Evolutionary conservation across 2,113 vertebrate species (phyloP), one percentile per base, ranked within the genome.

Genomic region (Copsychus sechellarum): DNA sequence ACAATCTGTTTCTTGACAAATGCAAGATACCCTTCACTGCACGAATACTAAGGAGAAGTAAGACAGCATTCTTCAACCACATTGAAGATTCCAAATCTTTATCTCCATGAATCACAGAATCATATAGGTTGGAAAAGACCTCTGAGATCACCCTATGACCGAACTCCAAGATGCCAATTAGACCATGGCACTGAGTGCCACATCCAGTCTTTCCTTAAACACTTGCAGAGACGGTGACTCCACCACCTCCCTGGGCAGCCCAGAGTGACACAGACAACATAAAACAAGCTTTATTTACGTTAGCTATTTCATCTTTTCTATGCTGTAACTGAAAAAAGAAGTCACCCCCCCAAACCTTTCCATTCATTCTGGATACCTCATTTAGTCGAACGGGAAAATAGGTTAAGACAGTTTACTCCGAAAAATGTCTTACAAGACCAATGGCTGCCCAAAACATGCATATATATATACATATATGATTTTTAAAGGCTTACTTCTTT

Each of bases 401-500:
- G 43, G 33, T 48, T 51, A 84, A 48, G 34, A 23, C 5, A 42
- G 6, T 0, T 8, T 14, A 69, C 15, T 69, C 56, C 25, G 66
- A 79, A 34, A 93, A 42, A 67, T 23, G 29, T 47, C 21, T 36
- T 28, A 54, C 47, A 56, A 34, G 11, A 54, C 19, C 7, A 60
- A 23, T 5, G 45, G 24, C 54, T 22, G 48, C 20, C 34, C 24
- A 12, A 73, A 83, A 24, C 28, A 11, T 2, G 23, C 9, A 14
- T 11, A 14, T 47, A 14, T 47, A 74, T 29, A 26, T 2, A 4
- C 2, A 23, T 8, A 29, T 7, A 43, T 4, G 7, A 24, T 4
- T 13, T 23, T 71, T 77, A 4, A 53, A 64, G 34, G 88, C 97
- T 83, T 97, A 98, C 98, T 89, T 91, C 72, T 97, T 71, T 95